phyloP scores from a whole-genome alignment of 2,797 vertebrate genomes.

The Carcharodon carcharias region DNA sequence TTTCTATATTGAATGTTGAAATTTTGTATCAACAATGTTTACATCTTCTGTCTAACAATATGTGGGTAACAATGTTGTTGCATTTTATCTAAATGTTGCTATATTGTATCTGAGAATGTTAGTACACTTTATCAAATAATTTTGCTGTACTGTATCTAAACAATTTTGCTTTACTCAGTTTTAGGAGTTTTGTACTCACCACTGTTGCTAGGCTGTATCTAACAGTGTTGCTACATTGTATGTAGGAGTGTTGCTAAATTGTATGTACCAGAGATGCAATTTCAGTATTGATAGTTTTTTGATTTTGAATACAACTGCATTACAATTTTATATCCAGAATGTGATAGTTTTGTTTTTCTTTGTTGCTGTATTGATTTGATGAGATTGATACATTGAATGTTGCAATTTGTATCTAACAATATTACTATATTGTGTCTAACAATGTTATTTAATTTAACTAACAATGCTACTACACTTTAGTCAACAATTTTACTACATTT shows the following conservation, averaged over 20 bases:
- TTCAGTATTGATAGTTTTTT: background rate
- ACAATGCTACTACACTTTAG: background rate
- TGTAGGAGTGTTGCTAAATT: background rate
- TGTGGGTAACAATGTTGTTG: background rate
- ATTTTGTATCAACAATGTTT: background rate
- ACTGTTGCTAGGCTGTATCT: background rate
- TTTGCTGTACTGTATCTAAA: background rate
- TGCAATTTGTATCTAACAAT: background rate
- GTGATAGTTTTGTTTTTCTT: background rate
- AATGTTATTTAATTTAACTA: background rate
- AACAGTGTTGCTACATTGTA: background rate
- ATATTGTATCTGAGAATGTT: background rate
- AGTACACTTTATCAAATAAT: background rate
- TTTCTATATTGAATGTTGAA: background rate
- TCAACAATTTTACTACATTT: background rate
- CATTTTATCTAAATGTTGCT: background rate
- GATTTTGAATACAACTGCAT: background rate
- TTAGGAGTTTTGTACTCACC: background rate
- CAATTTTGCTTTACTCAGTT: conserved; percentile 5
- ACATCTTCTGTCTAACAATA: background rate
- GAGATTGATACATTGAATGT: background rate
- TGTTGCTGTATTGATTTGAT: background rate
- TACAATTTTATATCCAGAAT: background rate
- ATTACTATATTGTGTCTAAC: background rate
- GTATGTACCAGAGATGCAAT: background rate